Percentiles rank a stretch among this genome's conserved stretches.
Evolutionary conservation across 2,888 invertebrate genomes (phyloP).

Genomic region (Bugulina stolonifera): DNA sequence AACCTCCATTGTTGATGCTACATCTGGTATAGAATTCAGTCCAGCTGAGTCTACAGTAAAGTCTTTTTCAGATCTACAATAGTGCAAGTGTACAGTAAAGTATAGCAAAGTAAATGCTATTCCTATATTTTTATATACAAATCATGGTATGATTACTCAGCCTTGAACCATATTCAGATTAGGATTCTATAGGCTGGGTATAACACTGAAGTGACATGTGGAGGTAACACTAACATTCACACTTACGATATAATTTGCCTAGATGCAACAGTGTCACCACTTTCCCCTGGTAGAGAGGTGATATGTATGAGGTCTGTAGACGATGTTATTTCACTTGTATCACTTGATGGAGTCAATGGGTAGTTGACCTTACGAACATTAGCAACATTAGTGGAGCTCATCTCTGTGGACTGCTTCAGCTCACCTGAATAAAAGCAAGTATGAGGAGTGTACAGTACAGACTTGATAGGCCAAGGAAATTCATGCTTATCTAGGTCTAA

Average conservation of each 20-base stretch:
- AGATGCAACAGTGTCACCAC: conserved; percentile 2
- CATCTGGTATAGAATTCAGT: conserved; percentile 6
- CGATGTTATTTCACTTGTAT: conserved; percentile 20
- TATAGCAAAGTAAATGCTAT: too few species aligned
- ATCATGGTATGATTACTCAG: too few species aligned
- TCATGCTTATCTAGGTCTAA: too few species aligned
- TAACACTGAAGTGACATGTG: too few species aligned
- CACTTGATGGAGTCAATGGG: conserved; percentile 35
- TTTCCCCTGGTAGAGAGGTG: conserved; percentile 6
- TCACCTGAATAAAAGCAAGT: neutral
- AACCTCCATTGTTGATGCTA: conserved; percentile 22
- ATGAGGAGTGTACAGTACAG: too few species aligned
- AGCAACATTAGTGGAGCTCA: neutral
- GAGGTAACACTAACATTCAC: neutral
- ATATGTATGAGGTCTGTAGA: neutral
- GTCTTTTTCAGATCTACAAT: neutral
- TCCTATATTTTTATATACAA: too few species aligned
- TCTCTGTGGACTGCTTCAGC: neutral
- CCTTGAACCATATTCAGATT: too few species aligned
- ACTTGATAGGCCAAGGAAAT: too few species aligned
- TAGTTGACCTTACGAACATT: conserved; percentile 40
- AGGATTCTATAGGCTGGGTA: too few species aligned
- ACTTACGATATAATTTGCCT: neutral
- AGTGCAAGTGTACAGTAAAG: too few species aligned
- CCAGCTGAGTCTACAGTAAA: conserved; percentile 22